Evolutionary conservation across 2,797 vertebrate genomes (phyloP).

Genomic region (Enteromius treurensis): DNA sequence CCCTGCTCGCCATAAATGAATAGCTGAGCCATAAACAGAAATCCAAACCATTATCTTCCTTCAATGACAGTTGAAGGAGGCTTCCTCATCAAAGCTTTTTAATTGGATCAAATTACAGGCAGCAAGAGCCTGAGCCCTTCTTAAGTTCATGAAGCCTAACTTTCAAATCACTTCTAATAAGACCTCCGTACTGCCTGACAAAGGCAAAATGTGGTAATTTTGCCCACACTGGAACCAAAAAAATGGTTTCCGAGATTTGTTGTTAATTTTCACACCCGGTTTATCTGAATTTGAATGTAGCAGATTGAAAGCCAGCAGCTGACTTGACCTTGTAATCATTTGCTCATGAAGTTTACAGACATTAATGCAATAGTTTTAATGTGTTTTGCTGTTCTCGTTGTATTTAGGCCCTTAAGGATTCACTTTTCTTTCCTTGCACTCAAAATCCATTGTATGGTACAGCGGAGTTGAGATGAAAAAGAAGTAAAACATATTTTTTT

Average conservation of each 20-base stretch:
- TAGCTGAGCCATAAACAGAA: slow-evolving; percentile 40
- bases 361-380: neutral
- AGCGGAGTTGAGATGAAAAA: neutral
- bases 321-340: neutral
- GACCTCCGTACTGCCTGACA: slow-evolving; percentile 35
- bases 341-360: neutral
- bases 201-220: neutral
- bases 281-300: neutral
- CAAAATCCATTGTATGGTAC: neutral
- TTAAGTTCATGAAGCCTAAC: slow-evolving; percentile 44
- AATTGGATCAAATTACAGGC: slow-evolving; percentile 62
- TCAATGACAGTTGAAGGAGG: slow-evolving; percentile 53
- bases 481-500: neutral
- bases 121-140: slow-evolving; percentile 41
- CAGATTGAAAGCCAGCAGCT: neutral
- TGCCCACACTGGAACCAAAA: neutral
- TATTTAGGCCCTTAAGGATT: neutral
- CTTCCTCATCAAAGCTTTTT: slow-evolving; percentile 58
- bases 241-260: neutral
- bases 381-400: neutral
- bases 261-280: neutral
- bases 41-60: slow-evolving; percentile 33
- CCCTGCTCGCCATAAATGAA: slow-evolving; percentile 39
- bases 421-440: neutral
- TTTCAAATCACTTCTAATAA: slow-evolving; percentile 45